These are phyloP conservation scores for Acleris laterana DNA, from an alignment of 2,888 invertebrate species.

Conservation along the genomic window DNA sequence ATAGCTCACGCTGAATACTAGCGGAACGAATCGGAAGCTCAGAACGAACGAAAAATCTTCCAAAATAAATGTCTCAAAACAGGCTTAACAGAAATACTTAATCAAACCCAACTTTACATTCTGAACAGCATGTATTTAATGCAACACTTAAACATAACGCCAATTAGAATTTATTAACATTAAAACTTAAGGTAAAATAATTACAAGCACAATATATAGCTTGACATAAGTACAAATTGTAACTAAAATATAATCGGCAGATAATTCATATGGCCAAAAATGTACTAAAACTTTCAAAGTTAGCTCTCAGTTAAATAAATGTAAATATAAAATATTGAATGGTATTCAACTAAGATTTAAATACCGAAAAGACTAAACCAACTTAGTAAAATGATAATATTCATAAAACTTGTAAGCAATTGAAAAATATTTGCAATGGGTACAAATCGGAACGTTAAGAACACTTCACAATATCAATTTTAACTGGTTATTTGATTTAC, in stretches of 20 bases:
- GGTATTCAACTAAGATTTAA: background rate
- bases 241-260: conserved; percentile 60
- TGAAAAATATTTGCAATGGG: background rate
- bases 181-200: conserved; percentile 54
- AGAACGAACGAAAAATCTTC: conserved; percentile 69
- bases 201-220: conserved; percentile 56
- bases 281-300: background rate
- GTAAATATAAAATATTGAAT: background rate
- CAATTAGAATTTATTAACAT: conserved; percentile 64
- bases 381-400: too few species aligned
- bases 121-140: conserved; percentile 76
- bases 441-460: too few species aligned
- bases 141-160: conserved; percentile 76
- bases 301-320: background rate
- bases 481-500: conserved; percentile 3
- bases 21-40: conserved; percentile 49
- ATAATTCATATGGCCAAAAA: conserved; percentile 41
- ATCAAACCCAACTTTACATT: conserved; percentile 56
- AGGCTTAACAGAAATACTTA: conserved; percentile 58
- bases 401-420: background rate
- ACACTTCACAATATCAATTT: background rate
- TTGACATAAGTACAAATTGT: conserved; percentile 51
- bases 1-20: conserved; percentile 47
- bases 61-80: conserved; percentile 80
- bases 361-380: background rate